Percentiles rank a stretch among this genome's conserved stretches.
Evolutionary conservation across 2,797 vertebrate genomes (phyloP).

Genomic region (Coilia nasus): DNA sequence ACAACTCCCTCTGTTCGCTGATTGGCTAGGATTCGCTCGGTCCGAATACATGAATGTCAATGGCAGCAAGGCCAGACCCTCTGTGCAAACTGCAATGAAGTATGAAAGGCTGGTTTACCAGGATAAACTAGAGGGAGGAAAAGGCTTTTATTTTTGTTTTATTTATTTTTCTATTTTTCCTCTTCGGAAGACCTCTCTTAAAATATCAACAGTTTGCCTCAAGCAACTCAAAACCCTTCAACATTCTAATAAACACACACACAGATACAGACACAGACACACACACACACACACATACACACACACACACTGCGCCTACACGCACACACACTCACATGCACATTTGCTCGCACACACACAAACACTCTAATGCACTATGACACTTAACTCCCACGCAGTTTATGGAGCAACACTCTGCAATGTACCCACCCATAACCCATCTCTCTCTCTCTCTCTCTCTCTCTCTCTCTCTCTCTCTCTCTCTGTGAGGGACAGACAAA

Average conservation of each 20-base stretch:
- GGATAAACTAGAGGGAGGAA: background rate
- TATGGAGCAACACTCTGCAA: background rate
- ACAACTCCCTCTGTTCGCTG: too few relatives aligned
- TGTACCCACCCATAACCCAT: background rate
- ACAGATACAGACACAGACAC: background rate
- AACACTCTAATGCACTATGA: background rate
- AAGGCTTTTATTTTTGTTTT: conserved; percentile 1
- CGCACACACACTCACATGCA: background rate
- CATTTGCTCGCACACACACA: background rate
- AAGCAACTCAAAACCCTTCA: background rate
- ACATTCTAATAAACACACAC: background rate
- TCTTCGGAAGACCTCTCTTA: background rate
- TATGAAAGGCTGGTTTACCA: too few relatives aligned
- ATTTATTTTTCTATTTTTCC: too few relatives aligned
- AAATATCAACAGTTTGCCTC: conserved; percentile 5
- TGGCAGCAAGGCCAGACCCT: too few relatives aligned
- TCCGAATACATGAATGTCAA: too few relatives aligned
- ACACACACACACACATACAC: too few relatives aligned
- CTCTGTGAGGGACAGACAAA: too few relatives aligned
- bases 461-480: conserved; percentile 4
- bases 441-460: background rate
- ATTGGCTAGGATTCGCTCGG: too few relatives aligned
- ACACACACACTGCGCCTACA: background rate
- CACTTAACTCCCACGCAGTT: conserved; percentile 4
- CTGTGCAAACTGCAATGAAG: too few relatives aligned